Evolutionary conservation across 1,140 invertebrate species (phyloP).

Genomic region (Steinernema feltiae): DNA sequence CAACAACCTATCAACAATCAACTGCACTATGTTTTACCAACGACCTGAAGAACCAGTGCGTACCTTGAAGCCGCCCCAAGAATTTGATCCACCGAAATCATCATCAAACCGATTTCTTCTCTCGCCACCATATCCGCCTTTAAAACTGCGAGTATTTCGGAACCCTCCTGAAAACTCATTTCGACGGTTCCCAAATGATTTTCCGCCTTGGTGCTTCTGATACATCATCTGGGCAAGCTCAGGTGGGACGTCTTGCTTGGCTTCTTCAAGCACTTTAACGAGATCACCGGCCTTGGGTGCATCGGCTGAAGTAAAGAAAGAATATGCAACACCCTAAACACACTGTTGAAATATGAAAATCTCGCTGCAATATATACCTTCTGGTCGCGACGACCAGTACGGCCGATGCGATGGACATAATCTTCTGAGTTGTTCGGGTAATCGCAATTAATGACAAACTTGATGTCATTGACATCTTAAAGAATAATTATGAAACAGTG

Average conservation of each 20-base stretch:
- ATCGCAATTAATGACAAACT: conserved; percentile 98
- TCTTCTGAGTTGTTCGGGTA: conserved; percentile 96
- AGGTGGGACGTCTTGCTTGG: conserved; percentile 19
- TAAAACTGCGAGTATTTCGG: no score
- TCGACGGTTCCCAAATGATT: no score
- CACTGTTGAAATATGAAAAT: neutral
- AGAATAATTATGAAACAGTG: conserved; percentile 35
- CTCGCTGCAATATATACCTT: conserved; percentile 27
- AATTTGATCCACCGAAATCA: no score
- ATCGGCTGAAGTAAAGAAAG: neutral
- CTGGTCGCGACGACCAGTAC: conserved; percentile 82
- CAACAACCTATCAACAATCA: no score
- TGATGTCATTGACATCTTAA: conserved; percentile 96
- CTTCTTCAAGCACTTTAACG: conserved; percentile 28
- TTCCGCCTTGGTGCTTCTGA: no score
- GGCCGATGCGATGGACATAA: conserved; percentile 96
- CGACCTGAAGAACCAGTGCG: no score
- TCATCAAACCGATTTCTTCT: no score
- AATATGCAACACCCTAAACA: neutral
- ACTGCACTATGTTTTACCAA: no score
- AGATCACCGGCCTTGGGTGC: conserved; percentile 14
- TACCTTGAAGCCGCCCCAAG: no score
- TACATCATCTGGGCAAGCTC: neutral
- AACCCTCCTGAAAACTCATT: no score
- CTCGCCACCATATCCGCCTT: no score